phyloP scores from a whole-genome alignment of 2,888 invertebrate species.

The Drosophila gaucha region DNA sequence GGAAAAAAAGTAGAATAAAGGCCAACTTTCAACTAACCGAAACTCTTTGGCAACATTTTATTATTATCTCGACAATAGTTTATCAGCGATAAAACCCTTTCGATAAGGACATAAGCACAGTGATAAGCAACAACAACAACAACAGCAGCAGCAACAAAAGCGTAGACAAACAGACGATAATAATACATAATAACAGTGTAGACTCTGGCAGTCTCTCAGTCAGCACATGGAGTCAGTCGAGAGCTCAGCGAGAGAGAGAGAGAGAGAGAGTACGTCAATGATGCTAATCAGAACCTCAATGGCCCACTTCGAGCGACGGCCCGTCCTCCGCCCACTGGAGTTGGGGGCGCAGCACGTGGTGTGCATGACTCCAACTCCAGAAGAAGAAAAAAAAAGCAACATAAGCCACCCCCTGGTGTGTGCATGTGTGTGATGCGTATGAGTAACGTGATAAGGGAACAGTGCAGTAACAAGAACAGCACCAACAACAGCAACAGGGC shows the following conservation, averaged over 20 bases:
- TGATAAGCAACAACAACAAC: slow-evolving; percentile 58
- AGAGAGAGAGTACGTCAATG: slow-evolving; percentile 55
- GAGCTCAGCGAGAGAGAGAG: slow-evolving; percentile 17
- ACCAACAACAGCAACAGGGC: slow-evolving; percentile 13
- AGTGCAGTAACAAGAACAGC: slow-evolving; percentile 24
- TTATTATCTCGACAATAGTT: slow-evolving; percentile 74
- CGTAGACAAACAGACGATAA: slow-evolving; percentile 75
- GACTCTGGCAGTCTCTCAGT: slow-evolving; percentile 39
- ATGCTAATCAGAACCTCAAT: slow-evolving; percentile 64
- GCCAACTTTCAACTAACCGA: slow-evolving; percentile 37
- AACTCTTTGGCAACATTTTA: slow-evolving; percentile 57
- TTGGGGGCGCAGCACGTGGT: slow-evolving; percentile 70
- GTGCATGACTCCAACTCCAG: slow-evolving; percentile 56
- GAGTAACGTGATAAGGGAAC: slow-evolving; percentile 59
- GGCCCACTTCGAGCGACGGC: slow-evolving; percentile 32
- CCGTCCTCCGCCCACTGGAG: slow-evolving; percentile 19
- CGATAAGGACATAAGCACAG: slow-evolving; percentile 72
- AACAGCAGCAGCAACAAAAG: slow-evolving; percentile 32
- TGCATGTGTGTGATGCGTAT: slow-evolving; percentile 44
- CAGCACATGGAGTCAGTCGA: slow-evolving; percentile 35
- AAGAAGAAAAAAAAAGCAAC: slow-evolving; percentile 22
- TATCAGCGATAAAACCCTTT: slow-evolving; percentile 71
- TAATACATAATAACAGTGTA: slow-evolving; percentile 72
- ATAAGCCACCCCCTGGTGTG: slow-evolving; percentile 66
- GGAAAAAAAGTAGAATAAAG: slow-evolving; percentile 1